Conservation (phyloP, 1,140 invertebrate genomes). For the Pteromalus puparum region DNA sequence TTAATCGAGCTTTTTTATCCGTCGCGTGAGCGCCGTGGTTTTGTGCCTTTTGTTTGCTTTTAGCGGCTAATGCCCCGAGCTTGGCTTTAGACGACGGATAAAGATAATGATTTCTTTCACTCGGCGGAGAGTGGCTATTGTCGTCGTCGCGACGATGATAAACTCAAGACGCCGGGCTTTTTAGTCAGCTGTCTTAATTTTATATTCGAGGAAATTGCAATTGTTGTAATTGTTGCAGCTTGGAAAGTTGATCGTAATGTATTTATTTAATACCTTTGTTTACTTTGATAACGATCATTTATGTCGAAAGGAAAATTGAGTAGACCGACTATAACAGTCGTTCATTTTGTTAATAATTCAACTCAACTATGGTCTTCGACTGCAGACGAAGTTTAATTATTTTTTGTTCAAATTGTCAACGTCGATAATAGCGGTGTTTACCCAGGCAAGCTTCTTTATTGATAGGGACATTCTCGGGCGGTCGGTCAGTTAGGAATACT, state of each 20-base stretch:
- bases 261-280: too few relatives aligned
- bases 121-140: not conserved
- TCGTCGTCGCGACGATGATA: not conserved
- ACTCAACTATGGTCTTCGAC: too few relatives aligned
- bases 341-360: too few relatives aligned
- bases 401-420: not conserved
- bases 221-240: not conserved
- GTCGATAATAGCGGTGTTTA: constrained; percentile 40
- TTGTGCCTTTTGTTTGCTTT: constrained; percentile 8
- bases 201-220: not conserved
- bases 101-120: constrained; percentile 12
- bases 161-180: not conserved
- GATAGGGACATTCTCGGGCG: not conserved
- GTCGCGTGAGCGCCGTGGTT: not conserved
- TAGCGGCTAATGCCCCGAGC: not conserved
- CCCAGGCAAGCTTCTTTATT: constrained; percentile 39
- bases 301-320: too few relatives aligned
- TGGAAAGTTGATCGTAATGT: too few relatives aligned
- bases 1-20: constrained; percentile 17
- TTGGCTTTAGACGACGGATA: not conserved
- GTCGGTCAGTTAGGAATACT: constrained; percentile 51
- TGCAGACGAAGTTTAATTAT: not conserved
- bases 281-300: too few relatives aligned
- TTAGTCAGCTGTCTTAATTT: not conserved
- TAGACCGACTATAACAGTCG: too few relatives aligned